A percentile compares a stretch with the other conserved stretches of the same genome.
Evolutionary conservation across 2,113 vertebrate genomes (phyloP).

Genomic region (Butorides virescens): DNA sequence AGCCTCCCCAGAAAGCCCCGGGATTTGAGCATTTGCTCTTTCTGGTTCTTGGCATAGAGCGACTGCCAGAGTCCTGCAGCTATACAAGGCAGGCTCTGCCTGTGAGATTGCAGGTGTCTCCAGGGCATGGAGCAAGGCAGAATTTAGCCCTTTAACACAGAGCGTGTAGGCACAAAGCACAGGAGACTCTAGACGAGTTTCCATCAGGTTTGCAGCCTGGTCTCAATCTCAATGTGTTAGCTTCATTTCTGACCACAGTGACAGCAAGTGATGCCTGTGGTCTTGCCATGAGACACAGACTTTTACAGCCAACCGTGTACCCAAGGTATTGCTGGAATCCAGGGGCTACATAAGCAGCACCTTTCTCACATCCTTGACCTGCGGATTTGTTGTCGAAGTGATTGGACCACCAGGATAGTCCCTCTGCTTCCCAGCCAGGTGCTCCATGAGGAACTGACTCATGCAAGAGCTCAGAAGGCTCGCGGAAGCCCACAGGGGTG

Average conservation of each 20-base stretch:
- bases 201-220: neutral
- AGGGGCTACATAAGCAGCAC: neutral
- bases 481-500: neutral
- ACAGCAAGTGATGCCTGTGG: neutral
- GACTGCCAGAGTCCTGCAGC: neutral
- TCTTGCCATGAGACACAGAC: neutral
- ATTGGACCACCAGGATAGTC: neutral
- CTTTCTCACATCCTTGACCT: neutral
- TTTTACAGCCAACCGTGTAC: neutral
- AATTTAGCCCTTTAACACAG: neutral
- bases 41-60: neutral
- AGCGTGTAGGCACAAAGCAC: neutral
- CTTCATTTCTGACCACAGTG: neutral
- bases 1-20: neutral
- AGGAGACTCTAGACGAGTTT: neutral
- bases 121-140: neutral
- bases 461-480: neutral
- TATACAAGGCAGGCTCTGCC: neutral
- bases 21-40: neutral
- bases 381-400: neutral
- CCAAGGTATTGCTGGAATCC: neutral
- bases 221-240: neutral
- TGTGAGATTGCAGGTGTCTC: neutral
- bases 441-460: neutral
- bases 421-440: neutral